Percentiles rank a stretch among this genome's conserved stretches.
Evolutionary conservation across 2,797 vertebrate species (phyloP).

Genomic region (Odontamblyopus lacepedii): DNA sequence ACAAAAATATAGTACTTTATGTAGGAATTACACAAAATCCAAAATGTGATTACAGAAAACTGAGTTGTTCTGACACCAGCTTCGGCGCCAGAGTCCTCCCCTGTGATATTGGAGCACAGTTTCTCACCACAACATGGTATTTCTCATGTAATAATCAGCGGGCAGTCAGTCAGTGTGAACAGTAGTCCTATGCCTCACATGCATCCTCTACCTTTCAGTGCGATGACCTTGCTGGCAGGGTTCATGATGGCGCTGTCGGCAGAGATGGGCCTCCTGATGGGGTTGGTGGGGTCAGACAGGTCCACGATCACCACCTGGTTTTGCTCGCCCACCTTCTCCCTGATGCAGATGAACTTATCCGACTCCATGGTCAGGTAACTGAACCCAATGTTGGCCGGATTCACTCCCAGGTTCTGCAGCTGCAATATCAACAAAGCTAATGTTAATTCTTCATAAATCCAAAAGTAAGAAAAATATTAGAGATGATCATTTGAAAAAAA

Average conservation of each 20-base stretch:
- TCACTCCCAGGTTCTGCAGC: slow-evolving; percentile 93
- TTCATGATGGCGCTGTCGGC: slow-evolving; percentile 96
- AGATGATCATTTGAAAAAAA: too few species aligned
- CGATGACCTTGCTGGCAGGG: slow-evolving; percentile 92
- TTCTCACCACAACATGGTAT: slow-evolving; percentile 26
- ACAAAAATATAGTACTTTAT: too few species aligned
- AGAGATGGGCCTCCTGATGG: slow-evolving; percentile 87
- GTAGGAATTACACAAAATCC: too few species aligned
- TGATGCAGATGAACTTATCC: slow-evolving; percentile 92
- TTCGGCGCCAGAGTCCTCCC: slow-evolving; percentile 22
- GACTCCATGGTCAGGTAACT: slow-evolving; percentile 95
- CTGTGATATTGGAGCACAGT: slow-evolving; percentile 19
- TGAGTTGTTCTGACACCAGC: slow-evolving; percentile 33
- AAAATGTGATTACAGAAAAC: slow-evolving; percentile 31
- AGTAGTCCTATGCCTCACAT: neutral
- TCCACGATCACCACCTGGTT: slow-evolving; percentile 92
- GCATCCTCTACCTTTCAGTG: slow-evolving; percentile 84
- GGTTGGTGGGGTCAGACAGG: slow-evolving; percentile 85
- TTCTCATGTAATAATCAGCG: slow-evolving; percentile 26
- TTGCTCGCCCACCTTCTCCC: slow-evolving; percentile 92
- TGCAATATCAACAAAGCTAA: slow-evolving; percentile 39
- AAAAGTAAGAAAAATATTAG: neutral
- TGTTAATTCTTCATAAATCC: neutral
- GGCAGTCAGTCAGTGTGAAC: slow-evolving; percentile 2
- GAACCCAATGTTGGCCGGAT: slow-evolving; percentile 90